These are phyloP conservation scores for Maniola jurtina DNA, from an alignment of 1,140 invertebrate genomes.

Conservation along the genomic window DNA sequence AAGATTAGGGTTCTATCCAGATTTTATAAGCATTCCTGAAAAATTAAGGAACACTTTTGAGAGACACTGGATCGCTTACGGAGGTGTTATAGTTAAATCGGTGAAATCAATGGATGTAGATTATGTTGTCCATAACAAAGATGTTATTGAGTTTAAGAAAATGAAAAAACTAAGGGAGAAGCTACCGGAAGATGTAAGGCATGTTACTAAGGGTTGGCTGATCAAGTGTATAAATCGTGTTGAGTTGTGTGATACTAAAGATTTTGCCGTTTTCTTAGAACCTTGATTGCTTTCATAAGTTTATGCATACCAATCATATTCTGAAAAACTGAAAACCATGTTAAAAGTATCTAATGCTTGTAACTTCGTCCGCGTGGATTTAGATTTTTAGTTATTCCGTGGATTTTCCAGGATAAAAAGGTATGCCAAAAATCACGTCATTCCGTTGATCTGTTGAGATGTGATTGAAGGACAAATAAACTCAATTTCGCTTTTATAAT, in stretches of 20 bases:
- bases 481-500: too few species aligned
- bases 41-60: conserved; percentile 59
- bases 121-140: conserved; percentile 73
- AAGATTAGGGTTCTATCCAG: conserved; percentile 66
- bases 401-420: too few species aligned
- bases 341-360: too few species aligned
- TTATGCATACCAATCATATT: neutral
- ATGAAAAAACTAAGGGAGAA: conserved; percentile 58
- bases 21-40: conserved; percentile 63
- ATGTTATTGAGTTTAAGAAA: conserved; percentile 56
- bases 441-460: too few species aligned
- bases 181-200: conserved; percentile 61
- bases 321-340: too few species aligned
- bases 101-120: conserved; percentile 64
- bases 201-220: conserved; percentile 78
- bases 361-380: too few species aligned
- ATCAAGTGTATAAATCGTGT: conserved; percentile 71
- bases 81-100: conserved; percentile 68
- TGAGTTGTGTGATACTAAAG: conserved; percentile 62
- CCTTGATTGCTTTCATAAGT: conserved; percentile 12
- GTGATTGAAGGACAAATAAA: too few species aligned
- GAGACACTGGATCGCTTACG: conserved; percentile 79
- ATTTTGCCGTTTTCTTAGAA: conserved; percentile 65
- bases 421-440: too few species aligned
- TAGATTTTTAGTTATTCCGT: too few species aligned